Base-by-base conservation (phyloP, 2,888 invertebrate genomes). In the Drosophila quasianomalipes region DNA sequence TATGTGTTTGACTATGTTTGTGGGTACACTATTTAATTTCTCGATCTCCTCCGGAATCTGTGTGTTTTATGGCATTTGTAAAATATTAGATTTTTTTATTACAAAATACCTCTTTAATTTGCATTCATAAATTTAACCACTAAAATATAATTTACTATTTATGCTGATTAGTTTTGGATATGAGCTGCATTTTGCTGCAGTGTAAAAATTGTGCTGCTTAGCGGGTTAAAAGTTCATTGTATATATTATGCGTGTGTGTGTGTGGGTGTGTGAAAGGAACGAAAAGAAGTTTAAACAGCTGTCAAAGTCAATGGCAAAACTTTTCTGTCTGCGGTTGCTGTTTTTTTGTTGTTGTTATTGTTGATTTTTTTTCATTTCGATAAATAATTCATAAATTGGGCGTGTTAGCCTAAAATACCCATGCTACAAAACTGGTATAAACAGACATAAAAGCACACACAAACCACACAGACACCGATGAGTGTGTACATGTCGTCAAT, bases 331-430 rank as follows among this genome's bases (percentile, higher is more conserved):
- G 69, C 63, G 54, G 63, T 67, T 60, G 52, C 54, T 62, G 51
- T 68, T 28, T 55, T n/a, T 49, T 19, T 22, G 4, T 70, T 72
- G 67, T 57, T 79, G 54, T 67, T 70, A 51, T 68, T 73, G 60
- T 68, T 51, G 22, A 22, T 35, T 55, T 52, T 61, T 61, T 61
- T 67, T 70, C 53, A 69, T 69, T 68, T 78, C 83, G 77, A 90
- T 85, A 85, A 85, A 85, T 88, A 88, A 85, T 85, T 85, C 85
- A 90, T 90, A 88, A 80, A 85, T 75, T 61, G 67, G 35, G 51
- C 66, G 66, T 62, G 60, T 31, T 62, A 19, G 51, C 37, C 16
- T 3, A 14, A 58, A 28, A 52, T 35, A 49, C 26, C n/a, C 30
- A 26, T 33, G 28, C 31, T 41, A n/a, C 10, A 52, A 26, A 30